Conservation (phyloP, 2,888 invertebrate genomes). For the Automeris io region DNA sequence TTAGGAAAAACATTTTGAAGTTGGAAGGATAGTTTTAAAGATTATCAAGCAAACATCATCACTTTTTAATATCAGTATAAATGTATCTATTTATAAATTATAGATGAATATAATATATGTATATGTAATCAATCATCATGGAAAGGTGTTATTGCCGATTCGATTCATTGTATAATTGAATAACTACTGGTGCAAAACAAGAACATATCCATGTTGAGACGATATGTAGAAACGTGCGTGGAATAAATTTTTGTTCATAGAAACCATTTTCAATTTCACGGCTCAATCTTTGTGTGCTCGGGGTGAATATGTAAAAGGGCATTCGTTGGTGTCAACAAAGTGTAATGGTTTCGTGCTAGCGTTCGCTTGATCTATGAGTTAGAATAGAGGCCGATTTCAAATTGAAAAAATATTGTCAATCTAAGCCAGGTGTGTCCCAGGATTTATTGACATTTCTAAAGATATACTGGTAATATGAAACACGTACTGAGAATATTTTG, state of each 20-base stretch:
- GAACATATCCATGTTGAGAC: conserved; percentile 43
- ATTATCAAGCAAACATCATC: no score
- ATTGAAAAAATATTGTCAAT: conserved; percentile 46
- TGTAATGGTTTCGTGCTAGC: conserved; percentile 71
- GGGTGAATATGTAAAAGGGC: conserved; percentile 73
- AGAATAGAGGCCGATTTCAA: conserved; percentile 46
- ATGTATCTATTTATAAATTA: neutral
- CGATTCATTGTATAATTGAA: conserved; percentile 16
- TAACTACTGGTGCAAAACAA: conserved; percentile 14
- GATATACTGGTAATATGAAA: no score
- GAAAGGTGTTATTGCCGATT: conserved; percentile 10
- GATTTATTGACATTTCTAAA: conserved; percentile 18
- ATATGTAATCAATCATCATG: conserved; percentile 9
- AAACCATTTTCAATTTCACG: conserved; percentile 75
- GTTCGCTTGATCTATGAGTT: conserved; percentile 63
- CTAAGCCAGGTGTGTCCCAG: conserved; percentile 13
- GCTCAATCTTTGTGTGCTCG: conserved; percentile 74
- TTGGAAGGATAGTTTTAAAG: no score
- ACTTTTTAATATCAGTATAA: conserved; percentile 2
- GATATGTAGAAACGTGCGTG: conserved; percentile 57
- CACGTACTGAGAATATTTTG: no score
- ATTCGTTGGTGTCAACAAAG: conserved; percentile 73
- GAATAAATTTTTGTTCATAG: conserved; percentile 73
- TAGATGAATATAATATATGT: conserved; percentile 5
- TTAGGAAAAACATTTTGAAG: no score